Percentiles rank a stretch among this genome's conserved stretches.
These are phyloP conservation scores for Antheraea assamensis DNA, from an alignment of 2,888 invertebrate genomes.

Conservation along the genomic window DNA sequence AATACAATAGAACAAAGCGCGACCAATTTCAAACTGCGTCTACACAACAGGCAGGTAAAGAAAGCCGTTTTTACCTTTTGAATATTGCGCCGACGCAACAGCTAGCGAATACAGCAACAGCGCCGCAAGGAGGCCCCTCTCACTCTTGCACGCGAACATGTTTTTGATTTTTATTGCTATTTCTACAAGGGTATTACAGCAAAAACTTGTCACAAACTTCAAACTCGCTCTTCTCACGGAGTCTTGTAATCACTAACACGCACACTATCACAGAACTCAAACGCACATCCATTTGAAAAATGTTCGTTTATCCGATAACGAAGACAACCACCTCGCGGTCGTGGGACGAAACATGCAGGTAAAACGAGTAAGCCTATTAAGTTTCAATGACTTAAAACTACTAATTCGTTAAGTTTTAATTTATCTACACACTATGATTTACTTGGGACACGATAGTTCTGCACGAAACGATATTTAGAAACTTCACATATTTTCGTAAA, in stretches of 20 bases:
- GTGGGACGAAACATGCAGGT: slow-evolving; percentile 79
- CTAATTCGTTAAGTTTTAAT: slow-evolving; percentile 55
- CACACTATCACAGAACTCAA: slow-evolving; percentile 76
- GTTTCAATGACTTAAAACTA: slow-evolving; percentile 78
- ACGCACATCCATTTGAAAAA: slow-evolving; percentile 81
- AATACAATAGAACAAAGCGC: slow-evolving; percentile 20
- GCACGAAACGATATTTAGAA: slow-evolving; percentile 63
- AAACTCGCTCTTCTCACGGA: slow-evolving; percentile 66
- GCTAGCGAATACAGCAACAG: slow-evolving; percentile 66
- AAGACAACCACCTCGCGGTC: slow-evolving; percentile 73
- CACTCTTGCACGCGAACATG: slow-evolving; percentile 67
- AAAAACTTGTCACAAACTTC: slow-evolving; percentile 73
- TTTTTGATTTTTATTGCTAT: slow-evolving; percentile 66
- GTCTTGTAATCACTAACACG: slow-evolving; percentile 72
- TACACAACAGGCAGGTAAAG: slow-evolving; percentile 64
- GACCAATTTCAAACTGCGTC: slow-evolving; percentile 35
- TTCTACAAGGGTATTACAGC: slow-evolving; percentile 69
- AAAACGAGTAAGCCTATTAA: slow-evolving; percentile 77
- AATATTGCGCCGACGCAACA: slow-evolving; percentile 72
- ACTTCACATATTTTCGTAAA: slow-evolving; percentile 80
- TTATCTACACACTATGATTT: slow-evolving; percentile 59
- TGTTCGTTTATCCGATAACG: slow-evolving; percentile 79
- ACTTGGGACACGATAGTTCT: slow-evolving; percentile 58
- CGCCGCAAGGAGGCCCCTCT: slow-evolving; percentile 64
- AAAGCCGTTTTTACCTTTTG: slow-evolving; percentile 75